Conservation (phyloP, 2,888 invertebrate species). For the Drosophila tanythrix region DNA sequence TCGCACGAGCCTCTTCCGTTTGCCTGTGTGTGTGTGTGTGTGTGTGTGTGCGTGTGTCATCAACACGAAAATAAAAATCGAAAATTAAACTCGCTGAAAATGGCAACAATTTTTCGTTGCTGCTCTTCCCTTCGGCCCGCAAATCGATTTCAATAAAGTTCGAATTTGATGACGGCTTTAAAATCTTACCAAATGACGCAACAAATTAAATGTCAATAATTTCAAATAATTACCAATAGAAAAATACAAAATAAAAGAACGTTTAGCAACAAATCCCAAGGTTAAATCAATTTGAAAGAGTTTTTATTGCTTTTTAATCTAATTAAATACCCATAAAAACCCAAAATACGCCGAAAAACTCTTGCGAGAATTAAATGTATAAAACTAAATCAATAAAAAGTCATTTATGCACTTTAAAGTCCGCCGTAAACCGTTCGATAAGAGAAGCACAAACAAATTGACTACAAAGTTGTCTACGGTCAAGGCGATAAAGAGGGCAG, state of each 20-base stretch:
- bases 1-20: conserved; percentile 22
- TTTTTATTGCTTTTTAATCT: conserved; percentile 74
- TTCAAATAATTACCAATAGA: conserved; percentile 63
- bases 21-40: not conserved
- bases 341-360: conserved; percentile 6
- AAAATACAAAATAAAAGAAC: conserved; percentile 19
- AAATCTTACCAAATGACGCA: conserved; percentile 56
- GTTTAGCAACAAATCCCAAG: conserved; percentile 46
- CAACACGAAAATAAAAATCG: conserved; percentile 76
- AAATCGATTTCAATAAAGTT: conserved; percentile 77
- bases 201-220: conserved; percentile 73
- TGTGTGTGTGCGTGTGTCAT: conserved; percentile 47
- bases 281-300: conserved; percentile 45
- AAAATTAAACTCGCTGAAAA: conserved; percentile 71
- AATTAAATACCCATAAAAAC: conserved; percentile 71
- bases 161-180: conserved; percentile 56
- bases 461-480: conserved; percentile 30
- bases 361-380: conserved; percentile 24
- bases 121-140: conserved; percentile 5
- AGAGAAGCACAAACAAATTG: conserved; percentile 18
- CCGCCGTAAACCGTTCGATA: conserved; percentile 18
- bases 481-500: not conserved
- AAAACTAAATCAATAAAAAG: conserved; percentile 55
- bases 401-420: conserved; percentile 50
- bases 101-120: conserved; percentile 60